Conservation (phyloP, 92 coral and sea anemone genomes). For the Phenganax subtilis region DNA sequence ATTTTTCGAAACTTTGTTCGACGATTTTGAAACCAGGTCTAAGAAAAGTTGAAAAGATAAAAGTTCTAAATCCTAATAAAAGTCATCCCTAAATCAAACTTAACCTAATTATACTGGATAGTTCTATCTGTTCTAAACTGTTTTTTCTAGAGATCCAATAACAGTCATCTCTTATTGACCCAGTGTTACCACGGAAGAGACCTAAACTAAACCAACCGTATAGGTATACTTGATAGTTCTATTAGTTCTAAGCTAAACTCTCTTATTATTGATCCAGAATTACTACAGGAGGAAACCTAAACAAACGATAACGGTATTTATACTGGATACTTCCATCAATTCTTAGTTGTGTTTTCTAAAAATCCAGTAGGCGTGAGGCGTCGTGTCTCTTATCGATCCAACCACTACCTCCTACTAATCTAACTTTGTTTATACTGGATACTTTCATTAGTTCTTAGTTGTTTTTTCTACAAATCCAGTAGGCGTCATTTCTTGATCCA, state of each 20-base stretch:
- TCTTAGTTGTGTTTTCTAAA: no score
- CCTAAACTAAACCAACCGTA: not conserved
- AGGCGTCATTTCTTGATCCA: not conserved
- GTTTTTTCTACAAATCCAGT: not conserved
- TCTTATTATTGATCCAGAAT: not conserved
- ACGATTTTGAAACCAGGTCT: conserved; percentile 94
- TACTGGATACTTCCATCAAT: not conserved
- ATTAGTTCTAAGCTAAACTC: not conserved
- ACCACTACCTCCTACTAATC: no score
- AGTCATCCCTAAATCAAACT: not conserved
- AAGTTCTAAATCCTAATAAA: not conserved
- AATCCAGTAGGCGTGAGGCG: no score
- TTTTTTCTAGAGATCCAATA: not conserved
- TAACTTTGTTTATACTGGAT: not conserved
- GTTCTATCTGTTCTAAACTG: not conserved
- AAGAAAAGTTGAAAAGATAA: conserved; percentile 40
- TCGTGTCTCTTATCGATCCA: no score
- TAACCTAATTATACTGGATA: no score
- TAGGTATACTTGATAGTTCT: not conserved
- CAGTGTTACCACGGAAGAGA: not conserved
- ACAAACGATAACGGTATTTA: not conserved
- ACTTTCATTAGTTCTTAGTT: not conserved
- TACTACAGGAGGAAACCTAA: not conserved
- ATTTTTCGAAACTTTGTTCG: conserved; percentile 61
- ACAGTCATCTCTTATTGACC: not conserved